A percentile compares a stretch with the other conserved stretches of the same genome.
Evolutionary conservation across 2,797 vertebrate species (phyloP).

Genomic region (Hapalemur alaotrensis): DNA sequence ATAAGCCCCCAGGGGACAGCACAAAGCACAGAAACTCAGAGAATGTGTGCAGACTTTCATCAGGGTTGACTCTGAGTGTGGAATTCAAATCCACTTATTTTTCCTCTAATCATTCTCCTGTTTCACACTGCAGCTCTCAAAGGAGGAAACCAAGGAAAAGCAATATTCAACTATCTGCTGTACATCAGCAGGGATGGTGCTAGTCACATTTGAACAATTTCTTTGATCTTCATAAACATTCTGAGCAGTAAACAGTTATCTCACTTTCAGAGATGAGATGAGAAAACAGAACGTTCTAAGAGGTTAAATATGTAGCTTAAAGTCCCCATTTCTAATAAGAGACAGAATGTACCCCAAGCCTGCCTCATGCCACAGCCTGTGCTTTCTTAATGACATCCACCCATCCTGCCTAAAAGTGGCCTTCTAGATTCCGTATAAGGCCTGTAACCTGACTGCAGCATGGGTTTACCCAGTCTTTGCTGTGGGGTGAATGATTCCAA

Average conservation of each 20-base stretch:
- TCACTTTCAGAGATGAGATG: constrained; percentile 13
- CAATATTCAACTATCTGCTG: not conserved
- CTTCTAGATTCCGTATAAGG: not conserved
- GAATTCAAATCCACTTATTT: not conserved
- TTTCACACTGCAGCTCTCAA: not conserved
- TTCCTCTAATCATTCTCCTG: not conserved
- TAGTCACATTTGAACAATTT: not conserved
- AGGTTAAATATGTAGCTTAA: constrained; percentile 33
- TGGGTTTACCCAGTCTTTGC: not conserved
- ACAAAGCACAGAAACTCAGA: not conserved
- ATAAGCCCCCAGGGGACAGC: not conserved
- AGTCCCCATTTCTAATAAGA: not conserved
- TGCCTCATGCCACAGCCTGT: not conserved
- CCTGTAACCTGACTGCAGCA: not conserved
- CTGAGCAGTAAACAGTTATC: not conserved
- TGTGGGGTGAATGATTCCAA: not conserved
- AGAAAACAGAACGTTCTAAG: not conserved
- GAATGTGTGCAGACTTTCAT: not conserved
- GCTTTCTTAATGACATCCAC: not conserved
- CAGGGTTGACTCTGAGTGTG: not conserved
- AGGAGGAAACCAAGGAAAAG: not conserved
- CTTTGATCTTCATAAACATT: constrained; percentile 2
- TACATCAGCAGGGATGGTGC: not conserved
- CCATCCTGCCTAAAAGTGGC: not conserved
- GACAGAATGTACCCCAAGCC: not conserved